These are phyloP conservation scores for Andrena camellia DNA, from an alignment of 2,888 invertebrate species.

Conservation along the genomic window DNA sequence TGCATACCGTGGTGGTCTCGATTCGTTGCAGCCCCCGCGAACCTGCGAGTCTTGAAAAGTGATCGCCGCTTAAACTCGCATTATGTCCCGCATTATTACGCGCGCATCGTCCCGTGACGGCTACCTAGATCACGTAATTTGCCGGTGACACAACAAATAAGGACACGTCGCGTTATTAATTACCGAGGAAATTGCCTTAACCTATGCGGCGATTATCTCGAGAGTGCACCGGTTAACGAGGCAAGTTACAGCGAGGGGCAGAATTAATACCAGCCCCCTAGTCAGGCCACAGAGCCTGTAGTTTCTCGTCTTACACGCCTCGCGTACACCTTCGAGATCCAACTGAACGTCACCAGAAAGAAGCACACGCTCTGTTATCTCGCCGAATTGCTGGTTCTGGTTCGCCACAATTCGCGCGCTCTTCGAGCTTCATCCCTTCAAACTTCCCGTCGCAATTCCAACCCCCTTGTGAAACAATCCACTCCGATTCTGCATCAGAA, in stretches of 20 bases:
- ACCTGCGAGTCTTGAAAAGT: slow-evolving; percentile 25
- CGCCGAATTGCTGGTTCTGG: slow-evolving; percentile 1
- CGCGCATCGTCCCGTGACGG: slow-evolving; percentile 3
- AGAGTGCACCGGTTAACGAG: slow-evolving; percentile 38
- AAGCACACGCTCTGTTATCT: slow-evolving; percentile 5
- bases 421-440: slow-evolving; percentile 2
- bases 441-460: background rate
- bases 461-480: slow-evolving; percentile 40
- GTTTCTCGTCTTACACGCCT: slow-evolving; percentile 26
- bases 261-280: slow-evolving; percentile 26
- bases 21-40: slow-evolving; percentile 35
- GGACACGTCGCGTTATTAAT: slow-evolving; percentile 45
- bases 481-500: slow-evolving; percentile 34
- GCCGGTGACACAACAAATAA: slow-evolving; percentile 50
- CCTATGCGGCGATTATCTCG: slow-evolving; percentile 44
- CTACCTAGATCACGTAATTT: slow-evolving; percentile 52
- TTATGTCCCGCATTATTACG: slow-evolving; percentile 18
- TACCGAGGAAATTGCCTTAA: slow-evolving; percentile 52
- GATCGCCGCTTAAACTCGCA: background rate
- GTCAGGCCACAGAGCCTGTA: slow-evolving; percentile 16
- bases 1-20: slow-evolving; percentile 20
- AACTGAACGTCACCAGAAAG: slow-evolving; percentile 14
- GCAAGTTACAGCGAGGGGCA: slow-evolving; percentile 28
- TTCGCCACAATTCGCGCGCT: slow-evolving; percentile 13
- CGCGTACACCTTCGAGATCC: background rate